Base-by-base conservation (phyloP, 2,797 vertebrate species). In the Cynodonichthys magdalenae region DNA sequence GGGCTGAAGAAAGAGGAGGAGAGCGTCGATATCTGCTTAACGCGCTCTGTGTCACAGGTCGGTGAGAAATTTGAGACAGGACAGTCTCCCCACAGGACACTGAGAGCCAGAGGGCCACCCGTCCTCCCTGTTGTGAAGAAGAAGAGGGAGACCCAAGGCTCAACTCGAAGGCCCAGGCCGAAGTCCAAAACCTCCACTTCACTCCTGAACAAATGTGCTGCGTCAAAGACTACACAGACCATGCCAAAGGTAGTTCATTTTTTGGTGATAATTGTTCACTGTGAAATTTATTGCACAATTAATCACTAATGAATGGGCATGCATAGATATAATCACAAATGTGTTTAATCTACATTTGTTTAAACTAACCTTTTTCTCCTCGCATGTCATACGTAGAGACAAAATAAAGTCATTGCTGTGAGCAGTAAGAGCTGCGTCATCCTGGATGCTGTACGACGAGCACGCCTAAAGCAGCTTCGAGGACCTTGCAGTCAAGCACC, bases 1-100 rank as follows among this genome's bases (percentile, higher is more conserved):
- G 87, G 71, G 19, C 83, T 94, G 42, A 94, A 95, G 80, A 92
- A 91, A 34, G 94, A 94, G 71, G 93, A 94, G 65, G 93, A 94
- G 66, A 93, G 89, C 1, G 92, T 94, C 69, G 93, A 93, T 53
- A 94, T 94, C 75, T 94, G 92, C 71, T 49, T 93, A 41, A 93
- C 90, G 0, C 90, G 92, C 17, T 93, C 93, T 0, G 90, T 94
- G 71, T 86, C 82, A 4, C 89, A 82, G 47, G 71, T 81, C 0
- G 50, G 76, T 0, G 73, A 79, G 34, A 68, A 54, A 48, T 86
- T 88, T 12, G 79, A 68, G 56, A 50, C 68, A 0, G 77, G 69
- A 10, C 71, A 79, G 31, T 51, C 83, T 45, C 75, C 82, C 15
- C 82, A 80, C 59, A 69, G 87, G 69, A 55, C 61, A 0, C 67